phyloP scores from a whole-genome alignment of 2,888 invertebrate genomes.

The Synergus laeviventris region DNA sequence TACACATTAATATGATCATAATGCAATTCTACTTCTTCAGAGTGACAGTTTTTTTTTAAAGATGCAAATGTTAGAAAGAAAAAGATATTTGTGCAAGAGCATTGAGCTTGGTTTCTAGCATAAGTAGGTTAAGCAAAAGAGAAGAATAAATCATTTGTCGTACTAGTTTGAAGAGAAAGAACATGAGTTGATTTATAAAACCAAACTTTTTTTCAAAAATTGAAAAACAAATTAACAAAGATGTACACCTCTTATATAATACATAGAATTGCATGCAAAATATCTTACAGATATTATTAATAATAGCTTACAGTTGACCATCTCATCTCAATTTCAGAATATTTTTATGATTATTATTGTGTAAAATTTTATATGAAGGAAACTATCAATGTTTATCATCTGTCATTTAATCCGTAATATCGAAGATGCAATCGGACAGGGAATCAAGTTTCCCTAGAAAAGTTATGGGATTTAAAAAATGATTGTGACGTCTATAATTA shows the following conservation, averaged over 20 bases:
- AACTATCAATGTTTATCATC: too few relatives aligned
- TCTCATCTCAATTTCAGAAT: too few relatives aligned
- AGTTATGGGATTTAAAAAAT: background rate
- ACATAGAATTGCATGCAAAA: background rate
- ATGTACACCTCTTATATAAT: background rate
- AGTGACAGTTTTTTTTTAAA: conserved; percentile 6
- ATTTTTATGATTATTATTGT: too few relatives aligned
- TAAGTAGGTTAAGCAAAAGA: conserved; percentile 34
- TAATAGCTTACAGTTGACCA: background rate
- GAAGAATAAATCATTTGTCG: conserved; percentile 16
- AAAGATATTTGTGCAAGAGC: conserved; percentile 33
- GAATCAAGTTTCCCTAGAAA: background rate
- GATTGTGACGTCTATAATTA: background rate
- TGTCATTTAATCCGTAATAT: background rate
- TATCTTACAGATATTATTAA: background rate
- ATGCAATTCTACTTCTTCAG: background rate
- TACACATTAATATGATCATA: background rate
- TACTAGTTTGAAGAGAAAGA: conserved; percentile 19
- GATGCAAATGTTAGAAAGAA: conserved; percentile 24
- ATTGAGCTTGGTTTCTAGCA: conserved; percentile 11
- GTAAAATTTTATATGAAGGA: too few relatives aligned
- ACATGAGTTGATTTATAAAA: conserved; percentile 4
- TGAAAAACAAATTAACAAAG: background rate
- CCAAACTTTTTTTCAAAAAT: background rate
- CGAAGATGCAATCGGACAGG: background rate